Evolutionary conservation across 2,113 vertebrate species (phyloP).

Genomic region (Eretmochelys imbricata): DNA sequence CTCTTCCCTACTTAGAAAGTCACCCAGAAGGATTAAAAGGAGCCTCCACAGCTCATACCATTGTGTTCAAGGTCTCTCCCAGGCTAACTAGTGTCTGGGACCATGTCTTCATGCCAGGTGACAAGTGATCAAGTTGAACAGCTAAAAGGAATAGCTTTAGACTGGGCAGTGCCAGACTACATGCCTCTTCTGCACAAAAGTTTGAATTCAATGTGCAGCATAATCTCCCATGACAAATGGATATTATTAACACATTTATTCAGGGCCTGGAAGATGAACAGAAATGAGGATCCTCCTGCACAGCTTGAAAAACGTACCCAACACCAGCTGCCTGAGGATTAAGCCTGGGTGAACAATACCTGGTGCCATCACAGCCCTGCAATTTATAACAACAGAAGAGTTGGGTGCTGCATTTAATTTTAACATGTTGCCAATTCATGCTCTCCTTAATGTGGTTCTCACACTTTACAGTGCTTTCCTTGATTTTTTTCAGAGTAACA

Average conservation of each 20-base stretch:
- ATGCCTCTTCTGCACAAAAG: slow-evolving; percentile 38
- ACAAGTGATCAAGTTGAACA: slow-evolving; percentile 15
- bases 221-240: background rate
- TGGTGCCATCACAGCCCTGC: background rate
- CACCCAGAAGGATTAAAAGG: slow-evolving; percentile 57
- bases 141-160: slow-evolving; percentile 42
- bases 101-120: slow-evolving; percentile 45
- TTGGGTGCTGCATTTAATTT: background rate
- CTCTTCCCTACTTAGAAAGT: slow-evolving; percentile 61
- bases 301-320: background rate
- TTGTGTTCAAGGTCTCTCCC: slow-evolving; percentile 41
- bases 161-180: background rate
- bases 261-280: background rate
- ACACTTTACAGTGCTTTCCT: background rate
- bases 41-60: slow-evolving; percentile 52
- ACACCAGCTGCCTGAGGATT: background rate
- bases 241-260: background rate
- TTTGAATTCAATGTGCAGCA: background rate
- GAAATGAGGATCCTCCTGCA: background rate
- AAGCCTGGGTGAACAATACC: slow-evolving; percentile 17
- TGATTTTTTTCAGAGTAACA: too few relatives aligned
- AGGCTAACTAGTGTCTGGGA: slow-evolving; percentile 20
- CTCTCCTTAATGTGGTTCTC: background rate
- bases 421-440: slow-evolving; percentile 39
- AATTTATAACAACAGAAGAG: background rate